A percentile compares a stretch with the other conserved stretches of the same genome.
Conservation (phyloP, 2,888 invertebrate species). For the Eilema caniola region DNA sequence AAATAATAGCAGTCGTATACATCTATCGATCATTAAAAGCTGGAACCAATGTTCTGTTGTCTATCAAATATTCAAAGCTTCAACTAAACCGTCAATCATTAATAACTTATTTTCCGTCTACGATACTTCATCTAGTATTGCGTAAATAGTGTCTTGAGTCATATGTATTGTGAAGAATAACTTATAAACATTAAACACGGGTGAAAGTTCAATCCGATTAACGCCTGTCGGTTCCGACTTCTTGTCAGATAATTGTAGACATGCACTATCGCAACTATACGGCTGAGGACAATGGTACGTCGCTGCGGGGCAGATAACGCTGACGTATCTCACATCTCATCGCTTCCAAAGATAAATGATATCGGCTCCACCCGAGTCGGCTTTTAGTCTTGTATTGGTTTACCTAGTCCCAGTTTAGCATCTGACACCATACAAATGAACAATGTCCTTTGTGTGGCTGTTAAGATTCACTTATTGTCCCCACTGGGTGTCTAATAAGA, state of each 20-base stretch:
- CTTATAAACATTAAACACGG: conserved; percentile 48
- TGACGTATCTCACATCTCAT: conserved; percentile 59
- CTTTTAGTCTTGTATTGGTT: conserved; percentile 53
- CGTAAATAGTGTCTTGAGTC: conserved; percentile 34
- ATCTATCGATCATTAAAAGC: neutral
- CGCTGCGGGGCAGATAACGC: conserved; percentile 53
- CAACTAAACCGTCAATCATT: conserved; percentile 28
- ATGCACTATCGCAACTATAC: conserved; percentile 51
- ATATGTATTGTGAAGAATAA: conserved; percentile 48
- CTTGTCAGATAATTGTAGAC: conserved; percentile 62
- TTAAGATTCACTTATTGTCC: conserved; percentile 59
- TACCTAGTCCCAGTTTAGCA: conserved; percentile 50
- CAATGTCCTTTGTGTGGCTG: conserved; percentile 76
- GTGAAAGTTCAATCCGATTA: conserved; percentile 65
- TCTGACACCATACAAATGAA: conserved; percentile 76
- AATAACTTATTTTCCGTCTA: conserved; percentile 29
- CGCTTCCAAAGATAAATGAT: conserved; percentile 56
- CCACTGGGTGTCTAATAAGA: conserved; percentile 50
- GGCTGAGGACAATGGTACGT: conserved; percentile 54
- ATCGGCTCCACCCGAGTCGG: conserved; percentile 42
- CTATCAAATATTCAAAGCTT: conserved; percentile 29
- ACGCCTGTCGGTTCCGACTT: conserved; percentile 55
- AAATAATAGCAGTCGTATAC: neutral
- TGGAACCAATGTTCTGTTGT: conserved; percentile 23
- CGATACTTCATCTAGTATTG: conserved; percentile 45